Evolutionary conservation across 1,140 invertebrate genomes (phyloP).

Genomic region (Drosophila ironensis): DNA sequence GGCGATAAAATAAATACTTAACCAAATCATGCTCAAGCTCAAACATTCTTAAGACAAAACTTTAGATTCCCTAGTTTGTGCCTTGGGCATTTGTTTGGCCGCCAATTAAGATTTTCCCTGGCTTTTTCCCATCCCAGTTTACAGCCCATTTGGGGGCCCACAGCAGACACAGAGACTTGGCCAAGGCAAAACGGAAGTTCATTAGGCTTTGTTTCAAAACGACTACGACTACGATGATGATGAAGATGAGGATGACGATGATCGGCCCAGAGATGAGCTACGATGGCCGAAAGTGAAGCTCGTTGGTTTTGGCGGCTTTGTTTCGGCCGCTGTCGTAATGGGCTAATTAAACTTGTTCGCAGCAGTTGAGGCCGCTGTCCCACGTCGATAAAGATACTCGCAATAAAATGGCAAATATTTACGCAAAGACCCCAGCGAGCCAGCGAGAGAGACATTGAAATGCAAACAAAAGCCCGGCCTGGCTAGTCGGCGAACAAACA

Average conservation of each 20-base stretch:
- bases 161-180: no score
- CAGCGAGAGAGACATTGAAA: slow-evolving; percentile 16
- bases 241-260: no score
- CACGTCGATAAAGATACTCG: slow-evolving; percentile 16
- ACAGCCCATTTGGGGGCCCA: not conserved
- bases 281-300: not conserved
- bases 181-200: slow-evolving; percentile 64
- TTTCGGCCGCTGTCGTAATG: slow-evolving; percentile 10
- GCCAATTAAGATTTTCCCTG: slow-evolving; percentile 11
- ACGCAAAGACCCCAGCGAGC: slow-evolving; percentile 33
- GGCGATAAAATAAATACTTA: no score
- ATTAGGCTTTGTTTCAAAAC: slow-evolving; percentile 57
- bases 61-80: no score
- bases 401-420: slow-evolving; percentile 56
- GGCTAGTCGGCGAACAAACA: slow-evolving; percentile 1
- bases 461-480: slow-evolving; percentile 5
- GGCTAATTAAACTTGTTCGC: slow-evolving; percentile 19
- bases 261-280: slow-evolving; percentile 14
- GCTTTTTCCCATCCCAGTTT: slow-evolving; percentile 2
- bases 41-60: no score
- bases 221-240: no score
- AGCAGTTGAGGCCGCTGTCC: not conserved
- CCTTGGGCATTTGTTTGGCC: no score
- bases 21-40: no score
- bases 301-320: slow-evolving; percentile 7